Percentiles rank a stretch among this genome's conserved stretches.
phyloP scores from a whole-genome alignment of 2,888 invertebrate species.

The Fragum whitleyi region DNA sequence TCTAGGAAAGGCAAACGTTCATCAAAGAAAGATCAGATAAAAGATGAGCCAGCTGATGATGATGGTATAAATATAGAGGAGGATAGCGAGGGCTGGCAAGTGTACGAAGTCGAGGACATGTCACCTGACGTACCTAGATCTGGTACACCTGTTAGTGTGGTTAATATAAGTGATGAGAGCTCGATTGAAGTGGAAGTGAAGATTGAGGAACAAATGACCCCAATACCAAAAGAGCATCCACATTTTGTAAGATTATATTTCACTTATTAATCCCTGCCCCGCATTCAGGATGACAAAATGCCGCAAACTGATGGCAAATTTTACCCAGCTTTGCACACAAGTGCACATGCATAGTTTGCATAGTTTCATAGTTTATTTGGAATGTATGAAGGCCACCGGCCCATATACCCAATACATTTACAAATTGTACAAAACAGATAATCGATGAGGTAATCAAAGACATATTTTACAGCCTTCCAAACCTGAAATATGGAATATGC shows the following conservation, averaged over 20 bases:
- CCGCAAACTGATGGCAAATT: too few species aligned
- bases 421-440: too few species aligned
- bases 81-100: not conserved
- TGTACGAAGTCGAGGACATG: not conserved
- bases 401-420: too few species aligned
- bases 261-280: not conserved
- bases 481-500: too few species aligned
- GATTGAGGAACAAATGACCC: conserved; percentile 59
- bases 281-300: too few species aligned
- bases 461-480: too few species aligned
- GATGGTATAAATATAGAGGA: not conserved
- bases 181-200: conserved; percentile 61
- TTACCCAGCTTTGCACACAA: too few species aligned
- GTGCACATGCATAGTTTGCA: too few species aligned
- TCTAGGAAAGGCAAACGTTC: not conserved
- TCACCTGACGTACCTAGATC: not conserved
- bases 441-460: too few species aligned
- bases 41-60: not conserved
- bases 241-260: conserved; percentile 39
- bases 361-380: too few species aligned
- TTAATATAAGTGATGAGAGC: conserved; percentile 53
- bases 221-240: conserved; percentile 49
- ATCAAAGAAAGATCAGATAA: not conserved
- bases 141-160: conserved; percentile 20
- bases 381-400: too few species aligned